Evolutionary conservation across 2,888 invertebrate species (phyloP), one percentile per base, ranked within the genome.

Genomic region (Phyllotreta striolata): DNA sequence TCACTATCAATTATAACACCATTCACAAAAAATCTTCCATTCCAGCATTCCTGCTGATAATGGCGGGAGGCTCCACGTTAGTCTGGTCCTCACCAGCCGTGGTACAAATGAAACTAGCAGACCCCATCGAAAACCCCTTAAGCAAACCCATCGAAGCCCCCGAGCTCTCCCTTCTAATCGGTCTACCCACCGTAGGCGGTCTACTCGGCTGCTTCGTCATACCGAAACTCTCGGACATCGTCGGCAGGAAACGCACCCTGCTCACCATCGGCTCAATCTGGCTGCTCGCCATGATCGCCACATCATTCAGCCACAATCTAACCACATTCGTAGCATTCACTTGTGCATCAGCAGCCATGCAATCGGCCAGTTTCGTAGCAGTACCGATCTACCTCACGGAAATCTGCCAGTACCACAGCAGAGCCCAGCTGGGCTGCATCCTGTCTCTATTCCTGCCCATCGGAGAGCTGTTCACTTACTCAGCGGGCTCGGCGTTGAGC

Each of bases 331-430:
- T 58, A 4, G 40, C 49, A 4, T 47, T 13, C 8, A 47, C 3
- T 13, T 13, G 47, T 44, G 12, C 44, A 9, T 7, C 6, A 3
- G 8, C 4, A 0, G 37, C 1, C 9, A 10, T 56, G 24, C 8
- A 8, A 7, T 4, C 5, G 0, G 3, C 12, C 8, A 10, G 7
- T 1, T 44, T 3, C 3, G 24, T n/a, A 0, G n/a, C 37, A 0
- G 2, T 44, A 1, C 55, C 55, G 3, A 35, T 56, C 10, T 56
- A 56, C 13, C 9, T 55, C 6, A 47, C 38, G 4, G 63, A 63
- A 41, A 57, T 63, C 1, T 49, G 39, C 12, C 57, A 63, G 24
- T 12, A 63, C 44, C 63, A 63, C 12, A 63, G 57, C 44, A 49
- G 63, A 40, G 63, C 39, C 6, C 49, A 57, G 52, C 37, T 63